Conservation (phyloP, 92 coral and sea anemone species). For the Siderastrea siderea region DNA sequence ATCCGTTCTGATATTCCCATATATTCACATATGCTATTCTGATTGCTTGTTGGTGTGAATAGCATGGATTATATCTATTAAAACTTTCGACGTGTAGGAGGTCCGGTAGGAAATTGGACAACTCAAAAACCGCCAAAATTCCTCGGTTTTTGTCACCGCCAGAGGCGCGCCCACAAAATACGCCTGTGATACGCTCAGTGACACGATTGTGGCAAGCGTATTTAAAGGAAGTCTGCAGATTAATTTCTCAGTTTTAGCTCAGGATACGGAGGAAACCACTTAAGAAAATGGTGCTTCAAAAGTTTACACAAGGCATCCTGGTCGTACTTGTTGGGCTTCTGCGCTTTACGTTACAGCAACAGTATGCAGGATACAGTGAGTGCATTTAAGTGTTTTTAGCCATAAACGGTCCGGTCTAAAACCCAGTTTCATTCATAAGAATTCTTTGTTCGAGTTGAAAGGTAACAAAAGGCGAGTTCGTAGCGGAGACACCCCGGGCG, state of each 20-base stretch:
- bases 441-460: neutral
- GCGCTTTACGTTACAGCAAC: conserved; percentile 11
- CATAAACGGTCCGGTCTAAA: neutral
- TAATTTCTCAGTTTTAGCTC: neutral
- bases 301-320: neutral
- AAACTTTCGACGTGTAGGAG: neutral
- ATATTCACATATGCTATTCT: neutral
- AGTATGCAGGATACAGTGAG: conserved; percentile 30
- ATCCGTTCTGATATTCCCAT: neutral
- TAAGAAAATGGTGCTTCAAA: conserved; percentile 4
- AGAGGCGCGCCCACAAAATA: conserved; percentile 12
- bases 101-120: conserved; percentile 1
- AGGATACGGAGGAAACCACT: conserved; percentile 25
- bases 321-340: neutral
- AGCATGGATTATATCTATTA: neutral
- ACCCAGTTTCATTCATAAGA: neutral
- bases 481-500: no score
- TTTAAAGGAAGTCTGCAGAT: conserved; percentile 13
- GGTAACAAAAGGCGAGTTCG: no score
- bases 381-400: neutral
- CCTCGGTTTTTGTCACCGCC: conserved; percentile 12
- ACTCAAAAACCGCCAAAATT: neutral
- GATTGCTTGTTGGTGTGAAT: no score
- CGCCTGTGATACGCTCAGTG: conserved; percentile 1
- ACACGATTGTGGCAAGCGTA: neutral